Evolutionary conservation across 2,797 vertebrate genomes (phyloP), one percentile per base, ranked within the genome.

Genomic region (Pseudochaenichthys georgianus): DNA sequence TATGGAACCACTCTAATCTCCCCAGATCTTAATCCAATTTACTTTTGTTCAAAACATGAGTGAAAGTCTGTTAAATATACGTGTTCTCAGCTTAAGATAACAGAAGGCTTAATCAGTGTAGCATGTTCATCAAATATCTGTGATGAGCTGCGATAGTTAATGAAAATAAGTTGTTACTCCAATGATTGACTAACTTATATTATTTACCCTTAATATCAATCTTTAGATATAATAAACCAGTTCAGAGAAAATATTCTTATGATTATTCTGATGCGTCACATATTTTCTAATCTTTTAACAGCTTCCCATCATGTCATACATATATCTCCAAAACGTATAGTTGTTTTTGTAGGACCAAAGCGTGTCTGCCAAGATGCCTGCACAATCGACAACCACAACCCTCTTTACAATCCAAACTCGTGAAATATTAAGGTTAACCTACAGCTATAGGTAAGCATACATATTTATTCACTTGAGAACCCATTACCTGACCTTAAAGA

Each of bases 21-120:
- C 28, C 11, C 47, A 10, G 9, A 90, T 85, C 75, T 72, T 84
- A 81, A 89, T 83, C 86, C 76, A 86, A 80, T 90, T 81, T 67
- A 21, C 13, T 81, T 52, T 58, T 78, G 68, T 81, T 67, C 1
- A 41, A 65, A 86, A 70, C 78, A 67, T 12, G 43, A 64, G 23
- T 58, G 55, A 70, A 68, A 67, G 51, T 57, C 71, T 58, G 64
- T 46, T 55, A 64, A 70, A 66, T 73, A 64, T 62, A 61, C 57
- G 38, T 51, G 41, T 70, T 60, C 31, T 54, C 28, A n/a, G 51
- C 2, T 59, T 43, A 41, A 81, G 75, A 77, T 77, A 78, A 75
- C 64, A 77, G 68, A 81, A 69, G 58, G 38, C 52, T 59, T 47
- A 65, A 82, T 83, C 57, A 75, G 68, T 51, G 42, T 19, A 57